These are phyloP conservation scores for Lasioglossum lativentre DNA, from an alignment of 2,888 invertebrate species.

Conservation along the genomic window DNA sequence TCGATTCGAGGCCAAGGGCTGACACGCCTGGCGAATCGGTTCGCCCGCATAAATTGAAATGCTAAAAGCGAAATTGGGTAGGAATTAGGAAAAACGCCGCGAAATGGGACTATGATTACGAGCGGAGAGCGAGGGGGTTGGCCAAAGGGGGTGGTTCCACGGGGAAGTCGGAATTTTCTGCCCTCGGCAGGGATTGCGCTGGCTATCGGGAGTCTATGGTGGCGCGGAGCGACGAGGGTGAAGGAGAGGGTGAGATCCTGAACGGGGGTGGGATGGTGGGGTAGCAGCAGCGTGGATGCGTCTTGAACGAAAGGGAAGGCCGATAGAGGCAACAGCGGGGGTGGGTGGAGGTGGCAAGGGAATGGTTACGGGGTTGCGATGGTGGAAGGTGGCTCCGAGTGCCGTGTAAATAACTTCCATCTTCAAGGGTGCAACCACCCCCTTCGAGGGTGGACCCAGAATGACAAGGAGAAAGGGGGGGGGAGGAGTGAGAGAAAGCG, in stretches of 20 bases:
- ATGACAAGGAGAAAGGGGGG: slow-evolving; percentile 32
- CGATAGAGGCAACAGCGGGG: slow-evolving; percentile 42
- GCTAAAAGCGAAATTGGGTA: slow-evolving; percentile 83
- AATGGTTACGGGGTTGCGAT: slow-evolving; percentile 65
- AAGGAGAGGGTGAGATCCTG: slow-evolving; percentile 31
- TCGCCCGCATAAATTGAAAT: slow-evolving; percentile 82
- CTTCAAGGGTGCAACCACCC: slow-evolving; percentile 74
- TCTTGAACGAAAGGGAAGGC: slow-evolving; percentile 65
- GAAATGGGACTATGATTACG: slow-evolving; percentile 77
- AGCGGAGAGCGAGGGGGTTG: slow-evolving; percentile 39
- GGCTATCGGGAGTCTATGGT: slow-evolving; percentile 63
- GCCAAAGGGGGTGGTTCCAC: slow-evolving; percentile 51
- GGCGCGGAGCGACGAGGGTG: slow-evolving; percentile 54
- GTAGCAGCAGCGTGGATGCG: slow-evolving; percentile 45
- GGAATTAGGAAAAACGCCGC: slow-evolving; percentile 80
- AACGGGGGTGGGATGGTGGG: slow-evolving; percentile 25
- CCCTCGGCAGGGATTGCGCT: slow-evolving; percentile 47
- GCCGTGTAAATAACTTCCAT: slow-evolving; percentile 78
- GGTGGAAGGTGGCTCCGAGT: slow-evolving; percentile 72
- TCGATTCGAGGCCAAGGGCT: slow-evolving; percentile 17
- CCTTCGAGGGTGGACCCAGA: slow-evolving; percentile 55
- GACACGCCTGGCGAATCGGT: slow-evolving; percentile 76
- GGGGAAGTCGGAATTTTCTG: slow-evolving; percentile 64
- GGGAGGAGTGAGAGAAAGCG: slow-evolving; percentile 41
- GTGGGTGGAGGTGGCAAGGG: slow-evolving; percentile 36